phyloP scores from a whole-genome alignment of 2,797 vertebrate species.

The Otolemur crassicaudatus region DNA sequence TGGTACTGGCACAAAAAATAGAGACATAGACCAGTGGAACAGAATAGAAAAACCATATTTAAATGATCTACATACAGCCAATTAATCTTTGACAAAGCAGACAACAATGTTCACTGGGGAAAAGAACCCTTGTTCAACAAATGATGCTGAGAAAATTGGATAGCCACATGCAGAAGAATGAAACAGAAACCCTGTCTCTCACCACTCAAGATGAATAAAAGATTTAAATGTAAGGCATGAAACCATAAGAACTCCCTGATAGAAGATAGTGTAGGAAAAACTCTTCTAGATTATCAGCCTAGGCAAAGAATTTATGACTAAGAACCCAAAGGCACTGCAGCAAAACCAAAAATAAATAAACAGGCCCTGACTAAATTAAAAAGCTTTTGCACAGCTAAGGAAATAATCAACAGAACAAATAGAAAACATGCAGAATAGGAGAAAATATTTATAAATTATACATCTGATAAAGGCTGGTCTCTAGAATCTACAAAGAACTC shows the following conservation, averaged over 20 bases:
- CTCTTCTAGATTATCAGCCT: neutral
- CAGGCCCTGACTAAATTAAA: neutral
- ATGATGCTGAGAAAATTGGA: neutral
- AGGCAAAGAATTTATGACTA: neutral
- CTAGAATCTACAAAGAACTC: neutral
- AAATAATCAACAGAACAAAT: neutral
- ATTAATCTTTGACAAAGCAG: neutral
- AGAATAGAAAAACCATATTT: neutral
- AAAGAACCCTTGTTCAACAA: neutral
- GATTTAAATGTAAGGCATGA: neutral
- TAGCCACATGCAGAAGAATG: neutral
- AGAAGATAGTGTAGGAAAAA: neutral
- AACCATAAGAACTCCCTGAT: neutral
- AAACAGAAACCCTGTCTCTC: neutral
- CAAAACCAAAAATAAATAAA: neutral
- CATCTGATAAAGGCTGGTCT: neutral
- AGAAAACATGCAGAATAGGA: neutral
- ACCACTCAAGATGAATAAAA: neutral
- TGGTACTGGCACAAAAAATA: neutral
- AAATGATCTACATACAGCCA: neutral
- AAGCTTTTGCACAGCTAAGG: neutral
- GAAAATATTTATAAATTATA: neutral
- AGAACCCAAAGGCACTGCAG: neutral
- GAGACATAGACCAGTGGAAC: neutral
- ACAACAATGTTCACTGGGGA: neutral